Evolutionary conservation across 35 echinoderm and acorn worm species (phyloP), one percentile per base, ranked within the genome.

Genomic region (Eucidaris tribuloides): DNA sequence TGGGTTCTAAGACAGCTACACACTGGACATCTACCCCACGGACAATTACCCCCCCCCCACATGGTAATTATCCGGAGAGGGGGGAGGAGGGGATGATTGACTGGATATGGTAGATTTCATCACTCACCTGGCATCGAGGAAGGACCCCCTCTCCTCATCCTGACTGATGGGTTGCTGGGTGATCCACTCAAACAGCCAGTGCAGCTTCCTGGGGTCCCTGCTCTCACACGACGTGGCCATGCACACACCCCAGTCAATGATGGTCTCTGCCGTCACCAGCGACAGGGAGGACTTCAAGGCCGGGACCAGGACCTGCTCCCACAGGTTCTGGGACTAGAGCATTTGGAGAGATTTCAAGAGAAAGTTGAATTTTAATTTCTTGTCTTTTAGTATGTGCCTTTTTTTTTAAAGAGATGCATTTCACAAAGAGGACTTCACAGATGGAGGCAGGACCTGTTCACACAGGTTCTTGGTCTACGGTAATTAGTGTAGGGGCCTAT

Each of bases 171-270:
- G 77, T 19, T 55, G 45, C 3, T 80, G 77, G 30, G 52, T 50
- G 14, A 80, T 30, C 77, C 45, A 55, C 28, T 58, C 77, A 55
- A 56, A 74, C 6, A 99, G 79, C 96, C 90, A 93, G 31, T 89
- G 78, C 0, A 93, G 56, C 48, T 93, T 99, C 20, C 96, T 63
- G 5, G 96, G 96, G 49, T 99, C 94, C 78, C 96, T 86, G 34
- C 96, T 99, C 65, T 99, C 96, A 84, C 96, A 83, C 9, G 87
- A 83, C 5, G 90, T 88, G 7, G 90, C 62, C 27, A 99, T 60
- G 46, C 79, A 82, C 20, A 77, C 84, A 3, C 61, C 79, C 87
- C 90, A 93, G 61, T 99, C 96, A 29, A 76, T 86, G 11, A 93
- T 42, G 0, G 96, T 99, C 46, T 99, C 96, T 9, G 68, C 59